phyloP scores from a whole-genome alignment of 53 echinoderm and acorn worm species.

The Luidia sarsii region DNA sequence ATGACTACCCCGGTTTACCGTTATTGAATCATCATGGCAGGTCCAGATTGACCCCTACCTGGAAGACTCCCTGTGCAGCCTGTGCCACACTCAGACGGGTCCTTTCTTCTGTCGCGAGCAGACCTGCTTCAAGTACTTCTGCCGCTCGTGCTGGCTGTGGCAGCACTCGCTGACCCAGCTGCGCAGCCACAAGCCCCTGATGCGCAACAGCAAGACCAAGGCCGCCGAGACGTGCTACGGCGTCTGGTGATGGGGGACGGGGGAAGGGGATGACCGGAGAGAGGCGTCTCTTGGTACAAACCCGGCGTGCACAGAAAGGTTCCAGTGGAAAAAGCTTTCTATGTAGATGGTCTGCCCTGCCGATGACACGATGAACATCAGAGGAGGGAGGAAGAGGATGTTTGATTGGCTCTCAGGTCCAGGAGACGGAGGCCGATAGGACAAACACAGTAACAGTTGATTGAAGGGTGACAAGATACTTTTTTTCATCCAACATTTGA shows the following conservation, averaged over 20 bases:
- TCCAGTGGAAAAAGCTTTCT: no score
- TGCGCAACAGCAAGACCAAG: constrained; percentile 93
- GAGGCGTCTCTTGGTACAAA: no score
- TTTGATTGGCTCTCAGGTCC: constrained; percentile 23
- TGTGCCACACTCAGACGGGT: constrained; percentile 89
- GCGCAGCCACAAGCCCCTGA: constrained; percentile 92
- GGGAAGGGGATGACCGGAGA: no score
- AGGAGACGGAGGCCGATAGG: constrained; percentile 46
- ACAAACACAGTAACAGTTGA: background rate
- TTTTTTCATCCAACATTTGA: constrained; percentile 5
- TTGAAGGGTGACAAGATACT: background rate
- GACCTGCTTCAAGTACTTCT: constrained; percentile 98
- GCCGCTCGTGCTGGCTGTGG: constrained; percentile 98
- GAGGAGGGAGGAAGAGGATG: background rate
- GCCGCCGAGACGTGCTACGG: constrained; percentile 39
- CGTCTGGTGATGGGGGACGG: constrained; percentile 10
- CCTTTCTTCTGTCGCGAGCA: constrained; percentile 99
- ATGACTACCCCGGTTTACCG: no score
- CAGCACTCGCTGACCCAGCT: constrained; percentile 91
- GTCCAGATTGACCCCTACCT: constrained; percentile 98
- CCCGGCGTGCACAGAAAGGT: no score
- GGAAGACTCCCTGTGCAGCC: constrained; percentile 92
- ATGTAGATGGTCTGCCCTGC: no score
- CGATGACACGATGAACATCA: constrained; percentile 20
- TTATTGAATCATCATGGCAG: no score